Base-by-base conservation (phyloP, 2,113 vertebrate genomes). In the Spea bombifrons region DNA sequence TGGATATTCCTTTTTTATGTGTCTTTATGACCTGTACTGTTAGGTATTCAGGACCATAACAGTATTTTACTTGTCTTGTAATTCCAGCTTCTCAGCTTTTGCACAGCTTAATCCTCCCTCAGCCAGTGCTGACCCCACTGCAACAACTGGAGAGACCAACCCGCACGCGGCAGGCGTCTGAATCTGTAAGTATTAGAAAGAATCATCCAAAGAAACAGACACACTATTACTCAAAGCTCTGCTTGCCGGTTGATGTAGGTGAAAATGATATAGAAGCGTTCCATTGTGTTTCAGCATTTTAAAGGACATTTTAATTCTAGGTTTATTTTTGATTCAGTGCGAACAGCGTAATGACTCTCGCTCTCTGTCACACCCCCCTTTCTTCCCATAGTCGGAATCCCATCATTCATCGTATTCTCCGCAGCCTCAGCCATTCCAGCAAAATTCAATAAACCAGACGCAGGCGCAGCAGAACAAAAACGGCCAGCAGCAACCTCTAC, bases 331-430 rank as follows among this genome's bases (percentile, higher is more conserved):
- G 30, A 30, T 30, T 30, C 30, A 30, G 1, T 30, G 30, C 30
- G 30, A 30, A 30, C 30, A 30, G 30, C 2, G 30, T 30, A 30
- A 30, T 30, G 2, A 30, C 30, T 30, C 30, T 30, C 30, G 30
- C 30, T 30, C 30, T 30, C 30, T 30, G 30, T 30, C 30, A 30
- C 30, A 2, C 30, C 30, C 30, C 30, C 30, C 30, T 30, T 30
- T 71, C 71, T 71, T 75, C 85, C 73, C 85, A 30, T 30, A 99
- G 97, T 98, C 97, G 59, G 97, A 98, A 83, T 94, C 93, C n/a
- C 92, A 90, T 16, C 95, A 94, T 84, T 96, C 96, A 82, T 93
- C 92, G 78, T 98, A 94, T 82, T 98, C 97, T 75, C 95, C 97
- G 47, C 96, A 98, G 89, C 90, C 94, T 80, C 87, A 93, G 5